phyloP scores from a whole-genome alignment of 2,888 invertebrate species.

The Odontothrips loti region DNA sequence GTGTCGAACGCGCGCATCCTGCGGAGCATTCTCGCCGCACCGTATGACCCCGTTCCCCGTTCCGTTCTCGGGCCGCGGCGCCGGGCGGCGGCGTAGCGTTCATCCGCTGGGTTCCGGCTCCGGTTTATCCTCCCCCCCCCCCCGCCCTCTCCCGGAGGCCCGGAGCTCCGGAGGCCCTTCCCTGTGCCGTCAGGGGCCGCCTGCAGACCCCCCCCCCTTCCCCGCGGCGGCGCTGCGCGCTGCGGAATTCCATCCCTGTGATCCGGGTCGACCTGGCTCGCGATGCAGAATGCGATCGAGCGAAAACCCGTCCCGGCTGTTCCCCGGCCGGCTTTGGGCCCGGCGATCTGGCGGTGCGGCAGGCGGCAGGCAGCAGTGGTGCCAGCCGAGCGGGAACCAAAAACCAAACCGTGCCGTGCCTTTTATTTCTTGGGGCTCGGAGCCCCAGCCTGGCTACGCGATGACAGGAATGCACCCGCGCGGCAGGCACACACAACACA shows the following conservation, averaged over 20 bases:
- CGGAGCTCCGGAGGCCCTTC: too few relatives aligned
- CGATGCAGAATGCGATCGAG: not conserved
- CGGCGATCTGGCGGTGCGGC: too few relatives aligned
- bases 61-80: not conserved
- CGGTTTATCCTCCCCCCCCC: too few relatives aligned
- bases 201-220: too few relatives aligned
- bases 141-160: too few relatives aligned
- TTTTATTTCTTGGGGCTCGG: not conserved
- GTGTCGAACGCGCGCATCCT: not conserved
- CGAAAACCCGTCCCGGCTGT: not conserved
- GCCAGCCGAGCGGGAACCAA: not conserved
- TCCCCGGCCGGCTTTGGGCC: not conserved
- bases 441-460: not conserved
- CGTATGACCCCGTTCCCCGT: not conserved
- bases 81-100: too few relatives aligned
- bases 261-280: not conserved
- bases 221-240: too few relatives aligned
- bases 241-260: not conserved
- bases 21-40: not conserved
- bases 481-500: not conserved
- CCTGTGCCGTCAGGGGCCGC: too few relatives aligned
- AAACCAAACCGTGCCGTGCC: not conserved
- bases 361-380: too few relatives aligned
- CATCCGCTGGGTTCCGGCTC: too few relatives aligned
- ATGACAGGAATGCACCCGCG: slow-evolving; percentile 11